Percentiles rank a stretch among this genome's conserved stretches.
These are phyloP conservation scores for Scaptomyza pallida DNA, from an alignment of 1,140 invertebrate species.

Conservation along the genomic window DNA sequence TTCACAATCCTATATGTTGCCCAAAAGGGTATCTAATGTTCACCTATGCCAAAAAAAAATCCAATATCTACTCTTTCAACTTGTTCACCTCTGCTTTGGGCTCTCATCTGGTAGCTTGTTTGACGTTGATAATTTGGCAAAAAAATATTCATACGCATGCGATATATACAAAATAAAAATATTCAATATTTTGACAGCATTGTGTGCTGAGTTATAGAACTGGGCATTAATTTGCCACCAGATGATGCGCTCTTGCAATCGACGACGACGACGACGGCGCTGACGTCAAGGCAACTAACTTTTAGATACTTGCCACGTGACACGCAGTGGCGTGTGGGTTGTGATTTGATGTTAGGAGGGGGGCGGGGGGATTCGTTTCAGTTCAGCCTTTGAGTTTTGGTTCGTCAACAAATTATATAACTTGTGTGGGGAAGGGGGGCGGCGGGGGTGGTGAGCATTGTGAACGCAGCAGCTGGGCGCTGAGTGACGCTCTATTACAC, in stretches of 20 bases:
- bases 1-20: neutral
- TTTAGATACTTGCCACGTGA: constrained; percentile 36
- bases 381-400: neutral
- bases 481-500: constrained; percentile 76
- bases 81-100: neutral
- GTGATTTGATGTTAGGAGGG: constrained; percentile 39
- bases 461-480: constrained; percentile 62
- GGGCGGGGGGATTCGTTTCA: neutral
- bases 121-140: constrained; percentile 71
- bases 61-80: neutral
- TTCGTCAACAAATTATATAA: constrained; percentile 67
- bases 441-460: too few species aligned
- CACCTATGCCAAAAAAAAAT: neutral
- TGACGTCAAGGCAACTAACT: constrained; percentile 25
- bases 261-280: too few species aligned
- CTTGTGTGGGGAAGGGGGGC: too few species aligned
- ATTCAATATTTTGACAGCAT: constrained; percentile 82
- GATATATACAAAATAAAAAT: constrained; percentile 26
- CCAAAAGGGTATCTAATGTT: neutral
- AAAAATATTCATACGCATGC: constrained; percentile 31
- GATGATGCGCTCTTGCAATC: constrained; percentile 30
- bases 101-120: constrained; percentile 21
- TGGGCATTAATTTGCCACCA: constrained; percentile 66
- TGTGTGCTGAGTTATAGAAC: constrained; percentile 78
- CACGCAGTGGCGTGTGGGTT: constrained; percentile 12